Evolutionary conservation across 2,888 invertebrate genomes (phyloP).

Genomic region (Trachelus iudaicus): DNA sequence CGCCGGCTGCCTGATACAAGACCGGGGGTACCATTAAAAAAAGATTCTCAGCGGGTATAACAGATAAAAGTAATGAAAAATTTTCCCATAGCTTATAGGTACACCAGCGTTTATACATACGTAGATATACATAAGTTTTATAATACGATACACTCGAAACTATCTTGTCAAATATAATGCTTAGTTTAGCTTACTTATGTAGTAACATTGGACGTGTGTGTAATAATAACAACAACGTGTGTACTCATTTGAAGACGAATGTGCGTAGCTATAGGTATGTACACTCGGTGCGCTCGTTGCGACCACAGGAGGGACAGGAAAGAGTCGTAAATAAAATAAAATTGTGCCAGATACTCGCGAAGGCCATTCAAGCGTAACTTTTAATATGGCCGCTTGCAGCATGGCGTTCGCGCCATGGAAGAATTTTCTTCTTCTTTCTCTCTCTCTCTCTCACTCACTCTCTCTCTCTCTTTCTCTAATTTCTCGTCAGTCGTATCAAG

Average conservation of each 20-base stretch:
- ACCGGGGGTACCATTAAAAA: background rate
- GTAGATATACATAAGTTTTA: background rate
- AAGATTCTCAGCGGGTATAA: background rate
- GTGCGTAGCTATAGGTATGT: background rate
- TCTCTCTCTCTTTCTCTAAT: background rate
- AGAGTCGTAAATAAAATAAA: background rate
- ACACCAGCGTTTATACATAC: constrained; percentile 4
- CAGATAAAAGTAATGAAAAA: background rate
- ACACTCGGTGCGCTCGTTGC: background rate
- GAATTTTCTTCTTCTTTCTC: background rate
- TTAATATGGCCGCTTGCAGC: background rate
- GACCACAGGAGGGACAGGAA: background rate
- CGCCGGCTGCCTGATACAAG: background rate
- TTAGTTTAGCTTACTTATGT: constrained; percentile 38
- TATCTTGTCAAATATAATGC: constrained; percentile 36
- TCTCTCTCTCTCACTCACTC: no score
- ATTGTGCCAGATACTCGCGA: background rate
- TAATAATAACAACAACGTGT: constrained; percentile 24
- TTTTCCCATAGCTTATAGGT: background rate
- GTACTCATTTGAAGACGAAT: constrained; percentile 11
- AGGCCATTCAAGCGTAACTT: background rate
- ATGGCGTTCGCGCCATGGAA: background rate
- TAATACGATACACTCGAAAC: background rate
- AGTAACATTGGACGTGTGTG: constrained; percentile 37
- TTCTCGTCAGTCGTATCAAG: constrained; percentile 25